Evolutionary conservation across 2,113 vertebrate species (phyloP).

Genomic region (Brienomyrus brachyistius): DNA sequence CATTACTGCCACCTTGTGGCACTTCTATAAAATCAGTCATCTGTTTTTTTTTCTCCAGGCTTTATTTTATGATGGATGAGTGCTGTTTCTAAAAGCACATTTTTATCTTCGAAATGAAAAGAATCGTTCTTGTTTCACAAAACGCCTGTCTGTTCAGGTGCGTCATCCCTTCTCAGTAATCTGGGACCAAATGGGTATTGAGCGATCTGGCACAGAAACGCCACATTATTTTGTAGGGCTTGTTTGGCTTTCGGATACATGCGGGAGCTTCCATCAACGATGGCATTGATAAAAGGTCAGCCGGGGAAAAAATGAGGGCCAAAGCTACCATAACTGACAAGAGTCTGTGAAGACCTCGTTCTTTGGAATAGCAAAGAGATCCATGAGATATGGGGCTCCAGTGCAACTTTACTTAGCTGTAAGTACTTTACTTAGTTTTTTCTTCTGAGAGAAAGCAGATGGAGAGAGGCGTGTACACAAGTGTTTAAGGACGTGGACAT

Average conservation of each 20-base stretch:
- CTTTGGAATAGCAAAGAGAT: not conserved
- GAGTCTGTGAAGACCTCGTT: not conserved
- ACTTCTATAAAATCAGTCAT: not conserved
- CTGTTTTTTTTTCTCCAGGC: not conserved
- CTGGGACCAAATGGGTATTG: not conserved
- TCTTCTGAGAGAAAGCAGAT: too few relatives aligned
- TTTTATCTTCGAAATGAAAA: not conserved
- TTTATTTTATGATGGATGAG: not conserved
- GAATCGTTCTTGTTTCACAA: not conserved
- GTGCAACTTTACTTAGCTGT: too few relatives aligned
- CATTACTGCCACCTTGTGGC: conserved; percentile 5
- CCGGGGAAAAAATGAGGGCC: conserved; percentile 26
- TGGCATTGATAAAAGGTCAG: not conserved
- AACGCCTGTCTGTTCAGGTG: not conserved
- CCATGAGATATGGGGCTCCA: not conserved
- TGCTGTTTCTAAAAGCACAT: not conserved
- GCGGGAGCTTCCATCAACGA: not conserved
- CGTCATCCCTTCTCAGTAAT: not conserved
- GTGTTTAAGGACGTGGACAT: not conserved
- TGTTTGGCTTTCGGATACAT: not conserved
- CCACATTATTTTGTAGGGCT: not conserved
- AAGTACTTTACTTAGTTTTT: too few relatives aligned
- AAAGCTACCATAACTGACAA: conserved; percentile 12
- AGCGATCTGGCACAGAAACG: not conserved
- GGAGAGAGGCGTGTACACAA: too few relatives aligned